These are phyloP conservation scores for Meloidogyne chitwoodi DNA, from an alignment of 1,140 invertebrate species.

Conservation along the genomic window DNA sequence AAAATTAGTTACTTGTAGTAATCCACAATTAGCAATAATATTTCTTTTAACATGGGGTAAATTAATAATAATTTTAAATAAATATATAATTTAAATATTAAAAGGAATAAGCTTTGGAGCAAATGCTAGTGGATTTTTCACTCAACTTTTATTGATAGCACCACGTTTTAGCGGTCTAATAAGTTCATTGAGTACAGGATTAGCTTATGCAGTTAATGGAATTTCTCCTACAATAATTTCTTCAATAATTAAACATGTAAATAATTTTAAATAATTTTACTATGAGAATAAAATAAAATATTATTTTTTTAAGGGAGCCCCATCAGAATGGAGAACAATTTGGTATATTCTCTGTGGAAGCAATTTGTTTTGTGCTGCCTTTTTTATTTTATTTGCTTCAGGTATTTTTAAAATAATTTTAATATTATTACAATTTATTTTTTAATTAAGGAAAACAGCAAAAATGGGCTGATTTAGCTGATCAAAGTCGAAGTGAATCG, in stretches of 20 bases:
- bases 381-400: background rate
- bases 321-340: background rate
- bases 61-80: background rate
- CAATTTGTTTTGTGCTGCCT: background rate
- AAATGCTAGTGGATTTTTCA: conserved; percentile 18
- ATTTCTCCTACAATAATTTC: conserved; percentile 6
- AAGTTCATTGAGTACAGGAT: conserved; percentile 7
- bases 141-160: conserved; percentile 12
- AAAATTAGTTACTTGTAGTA: conserved; percentile 2
- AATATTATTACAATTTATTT: too few relatives aligned
- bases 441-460: background rate
- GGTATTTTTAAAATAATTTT: too few relatives aligned
- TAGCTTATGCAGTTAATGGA: conserved; percentile 9
- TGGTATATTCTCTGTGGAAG: background rate
- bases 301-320: background rate
- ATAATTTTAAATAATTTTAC: background rate
- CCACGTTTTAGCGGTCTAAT: conserved; percentile 17
- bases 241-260: background rate
- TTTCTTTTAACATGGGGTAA: background rate
- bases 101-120: conserved; percentile 19
- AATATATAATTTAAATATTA: background rate
- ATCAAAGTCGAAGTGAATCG: background rate
- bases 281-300: background rate
- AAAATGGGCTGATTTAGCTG: background rate
- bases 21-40: background rate